A percentile compares a stretch with the other conserved stretches of the same genome.
These are phyloP conservation scores for cattle (Bos taurus) DNA, from an alignment of 2,113 vertebrate genomes.

Conservation along the genomic window ARS-UCD2.0 NC_037334.1:3708501-3709000, in stretches of 20 bases:
- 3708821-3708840: neutral
- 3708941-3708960: neutral
- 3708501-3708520: neutral
- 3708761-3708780: slow-evolving; percentile 12
- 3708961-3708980: neutral
- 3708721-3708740: neutral
- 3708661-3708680: neutral
- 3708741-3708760: neutral
- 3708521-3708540: neutral
- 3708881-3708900: neutral
- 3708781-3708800: neutral
- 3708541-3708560: neutral
- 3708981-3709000: neutral
- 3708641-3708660: neutral
- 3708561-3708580: neutral
- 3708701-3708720: neutral
- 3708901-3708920: neutral
- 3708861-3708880: neutral
- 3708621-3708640: neutral
- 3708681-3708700: neutral
- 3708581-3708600: neutral
- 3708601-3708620: neutral
- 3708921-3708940: neutral
- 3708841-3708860: neutral
- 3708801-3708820: neutral